Base-by-base conservation (phyloP, 2,113 vertebrate species). In the Pardalotus punctatus region DNA sequence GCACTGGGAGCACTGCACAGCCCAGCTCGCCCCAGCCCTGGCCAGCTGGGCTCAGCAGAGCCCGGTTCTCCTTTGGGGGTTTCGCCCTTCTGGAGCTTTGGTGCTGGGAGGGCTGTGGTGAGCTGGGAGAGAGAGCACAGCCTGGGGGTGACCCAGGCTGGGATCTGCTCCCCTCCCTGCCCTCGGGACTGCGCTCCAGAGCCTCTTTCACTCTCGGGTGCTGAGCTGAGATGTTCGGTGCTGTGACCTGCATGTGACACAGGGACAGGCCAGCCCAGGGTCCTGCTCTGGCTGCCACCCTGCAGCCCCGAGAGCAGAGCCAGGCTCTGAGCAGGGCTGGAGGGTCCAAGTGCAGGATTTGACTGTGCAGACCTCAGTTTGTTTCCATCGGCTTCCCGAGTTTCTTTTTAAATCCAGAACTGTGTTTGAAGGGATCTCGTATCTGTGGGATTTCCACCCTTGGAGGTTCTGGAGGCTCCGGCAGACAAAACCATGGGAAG, bases 61-160 rank as follows among this genome's bases (percentile, higher is more conserved):
- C 20, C 50, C 45, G 45, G 0, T 33, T 58, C 22, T 58, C 16
- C 43, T 47, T 38, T 43, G 50, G 12, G 12, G 21, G 5, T 25
- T 38, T 58, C 22, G 16, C 24, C 33, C 53, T 33, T 33, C 47
- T 33, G 48, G 53, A 24, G 29, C 48, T 62, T 33, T 51, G 81
- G 27, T 43, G 56, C 47, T 71, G 53, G 6, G 21, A 19, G 17
- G 33, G 45, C 20, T 53, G 12, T 2, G 14, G 9, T 23, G 57
- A 91, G 56, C 48, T 62, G 19, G 19, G 69, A 33, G 38, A 33
- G 38, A 50, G 70, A n/a, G 33, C 62, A 43, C 21, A 33, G 38
- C 58, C 11, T 0, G 6, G 35, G 11, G 5, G 35, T 66, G 65
- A 19, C 23, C 0, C 0, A 36, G 48, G 5, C 15, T 51, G 65